Evolutionary conservation across 2,113 vertebrate species (phyloP).

Genomic region (Clinocottus analis): DNA sequence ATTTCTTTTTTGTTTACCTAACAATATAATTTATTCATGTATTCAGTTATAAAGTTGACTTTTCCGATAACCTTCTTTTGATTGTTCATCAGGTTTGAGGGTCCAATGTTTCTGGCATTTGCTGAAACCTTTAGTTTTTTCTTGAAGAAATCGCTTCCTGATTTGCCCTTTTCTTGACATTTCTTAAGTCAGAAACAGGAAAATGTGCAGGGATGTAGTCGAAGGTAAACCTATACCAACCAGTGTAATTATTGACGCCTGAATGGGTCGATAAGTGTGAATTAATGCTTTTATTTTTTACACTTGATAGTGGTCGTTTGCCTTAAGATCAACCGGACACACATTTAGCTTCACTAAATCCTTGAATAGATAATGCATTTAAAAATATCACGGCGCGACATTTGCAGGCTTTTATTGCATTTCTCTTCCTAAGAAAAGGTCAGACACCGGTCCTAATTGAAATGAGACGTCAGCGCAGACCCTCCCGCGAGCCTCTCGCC

Average conservation of each 20-base stretch:
- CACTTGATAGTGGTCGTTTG: conserved; percentile 20
- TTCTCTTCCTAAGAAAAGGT: neutral
- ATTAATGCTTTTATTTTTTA: neutral
- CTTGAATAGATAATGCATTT: neutral
- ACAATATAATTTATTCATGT: neutral
- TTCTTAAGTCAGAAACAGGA: neutral
- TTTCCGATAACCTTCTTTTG: neutral
- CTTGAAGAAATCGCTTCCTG: neutral
- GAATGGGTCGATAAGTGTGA: neutral
- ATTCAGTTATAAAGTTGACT: neutral
- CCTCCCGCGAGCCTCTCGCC: neutral
- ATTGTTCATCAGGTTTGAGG: conserved; percentile 18
- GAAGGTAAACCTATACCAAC: neutral
- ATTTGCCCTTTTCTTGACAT: conserved; percentile 10
- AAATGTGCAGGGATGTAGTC: neutral
- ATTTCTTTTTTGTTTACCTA: neutral
- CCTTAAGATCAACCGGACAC: conserved; percentile 39
- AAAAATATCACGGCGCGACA: neutral
- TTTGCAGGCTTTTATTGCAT: neutral
- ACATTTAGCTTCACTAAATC: neutral
- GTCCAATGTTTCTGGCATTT: neutral
- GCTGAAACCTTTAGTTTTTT: conserved; percentile 6
- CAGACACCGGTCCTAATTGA: neutral
- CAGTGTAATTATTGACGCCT: neutral
- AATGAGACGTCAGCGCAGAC: neutral